These are phyloP conservation scores for Sardina pilchardus DNA, from an alignment of 2,113 vertebrate species.

Conservation along the genomic window DNA sequence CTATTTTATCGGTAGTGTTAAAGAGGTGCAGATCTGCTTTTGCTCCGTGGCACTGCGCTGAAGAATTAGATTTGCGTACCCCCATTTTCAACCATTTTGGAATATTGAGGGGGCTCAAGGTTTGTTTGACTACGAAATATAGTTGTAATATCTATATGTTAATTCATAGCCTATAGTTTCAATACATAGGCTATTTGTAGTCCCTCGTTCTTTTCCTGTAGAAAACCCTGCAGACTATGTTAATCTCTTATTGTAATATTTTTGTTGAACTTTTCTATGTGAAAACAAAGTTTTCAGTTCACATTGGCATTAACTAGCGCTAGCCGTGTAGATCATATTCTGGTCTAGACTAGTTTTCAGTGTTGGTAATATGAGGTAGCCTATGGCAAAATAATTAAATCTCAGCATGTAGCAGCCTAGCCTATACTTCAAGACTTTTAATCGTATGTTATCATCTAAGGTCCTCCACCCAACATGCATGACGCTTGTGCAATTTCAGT, in stretches of 20 bases:
- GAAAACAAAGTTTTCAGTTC: not conserved
- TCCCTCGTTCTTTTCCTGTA: not conserved
- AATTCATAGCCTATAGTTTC: too few relatives aligned
- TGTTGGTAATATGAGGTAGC: not conserved
- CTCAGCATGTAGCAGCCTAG: not conserved
- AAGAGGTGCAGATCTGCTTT: not conserved
- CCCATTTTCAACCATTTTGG: constrained; percentile 13
- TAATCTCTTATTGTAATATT: not conserved
- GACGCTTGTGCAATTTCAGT: not conserved
- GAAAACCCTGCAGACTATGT: not conserved
- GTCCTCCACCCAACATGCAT: not conserved
- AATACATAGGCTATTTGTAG: not conserved
- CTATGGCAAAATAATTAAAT: not conserved
- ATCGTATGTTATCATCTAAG: not conserved
- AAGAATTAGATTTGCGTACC: constrained; percentile 1
- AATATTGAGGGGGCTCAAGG: not conserved
- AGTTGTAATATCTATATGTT: too few relatives aligned
- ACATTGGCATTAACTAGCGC: not conserved
- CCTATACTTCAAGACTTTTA: not conserved
- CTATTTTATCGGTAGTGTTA: too few relatives aligned
- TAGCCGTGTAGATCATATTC: not conserved
- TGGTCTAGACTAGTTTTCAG: not conserved
- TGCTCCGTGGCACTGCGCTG: not conserved
- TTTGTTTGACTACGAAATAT: not conserved
- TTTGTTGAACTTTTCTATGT: not conserved